These are phyloP conservation scores for Dasyprocta punctata DNA, from an alignment of 2,113 vertebrate species.

Conservation along the genomic window DNA sequence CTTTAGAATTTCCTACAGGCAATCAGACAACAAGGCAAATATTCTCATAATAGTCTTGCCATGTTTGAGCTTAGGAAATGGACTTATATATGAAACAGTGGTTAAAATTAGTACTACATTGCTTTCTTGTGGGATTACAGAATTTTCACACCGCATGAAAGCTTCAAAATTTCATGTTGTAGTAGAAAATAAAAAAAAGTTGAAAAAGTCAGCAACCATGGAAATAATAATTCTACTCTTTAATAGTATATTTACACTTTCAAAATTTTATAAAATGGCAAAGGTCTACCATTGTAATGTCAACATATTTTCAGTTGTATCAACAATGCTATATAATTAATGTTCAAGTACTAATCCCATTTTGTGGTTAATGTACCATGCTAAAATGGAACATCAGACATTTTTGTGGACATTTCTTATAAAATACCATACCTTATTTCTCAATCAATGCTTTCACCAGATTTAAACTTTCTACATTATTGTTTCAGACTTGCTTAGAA, in stretches of 20 bases:
- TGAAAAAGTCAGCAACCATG: neutral
- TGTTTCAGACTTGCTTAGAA: neutral
- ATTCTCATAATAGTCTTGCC: neutral
- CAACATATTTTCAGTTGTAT: neutral
- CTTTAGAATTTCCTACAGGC: neutral
- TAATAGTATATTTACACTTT: neutral
- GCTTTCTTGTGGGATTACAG: neutral
- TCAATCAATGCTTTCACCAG: neutral
- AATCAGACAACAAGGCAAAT: neutral
- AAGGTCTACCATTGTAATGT: neutral
- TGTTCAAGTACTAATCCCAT: neutral
- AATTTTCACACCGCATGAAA: neutral
- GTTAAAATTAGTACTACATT: no score
- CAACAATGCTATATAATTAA: neutral
- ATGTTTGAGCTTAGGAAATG: neutral
- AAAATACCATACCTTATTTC: neutral
- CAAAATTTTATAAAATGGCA: neutral
- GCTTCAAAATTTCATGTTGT: neutral
- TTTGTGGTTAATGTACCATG: neutral
- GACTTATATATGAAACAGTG: neutral
- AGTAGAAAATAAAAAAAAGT: neutral
- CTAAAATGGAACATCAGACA: neutral
- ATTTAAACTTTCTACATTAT: neutral
- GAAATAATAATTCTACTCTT: neutral
- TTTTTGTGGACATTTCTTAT: neutral